These are phyloP conservation scores for Troides oblongomaculatus DNA, from an alignment of 2,888 invertebrate genomes.

Conservation along the genomic window DNA sequence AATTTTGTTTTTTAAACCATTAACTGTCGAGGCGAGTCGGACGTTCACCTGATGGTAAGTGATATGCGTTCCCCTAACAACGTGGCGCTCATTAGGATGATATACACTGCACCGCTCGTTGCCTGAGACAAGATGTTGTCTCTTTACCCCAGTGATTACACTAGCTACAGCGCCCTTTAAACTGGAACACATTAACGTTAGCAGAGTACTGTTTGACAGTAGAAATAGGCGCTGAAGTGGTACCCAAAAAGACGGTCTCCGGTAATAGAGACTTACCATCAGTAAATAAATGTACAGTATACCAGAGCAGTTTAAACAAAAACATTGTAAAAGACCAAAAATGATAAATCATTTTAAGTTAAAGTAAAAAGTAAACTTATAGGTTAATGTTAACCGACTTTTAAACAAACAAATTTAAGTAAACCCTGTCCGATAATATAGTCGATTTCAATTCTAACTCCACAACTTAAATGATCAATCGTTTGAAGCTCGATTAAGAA, in stretches of 20 bases:
- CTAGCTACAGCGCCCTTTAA: too few species aligned
- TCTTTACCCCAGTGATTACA: too few species aligned
- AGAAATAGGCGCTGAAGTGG: too few species aligned
- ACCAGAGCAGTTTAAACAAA: neutral
- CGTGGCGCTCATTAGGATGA: too few species aligned
- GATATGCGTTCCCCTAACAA: too few species aligned
- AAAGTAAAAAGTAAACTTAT: neutral
- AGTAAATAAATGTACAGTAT: neutral
- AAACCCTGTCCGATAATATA: constrained; percentile 25
- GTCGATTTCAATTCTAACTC: constrained; percentile 22
- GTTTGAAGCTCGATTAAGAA: constrained; percentile 27
- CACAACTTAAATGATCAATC: constrained; percentile 11
- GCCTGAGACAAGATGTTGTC: too few species aligned
- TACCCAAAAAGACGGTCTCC: too few species aligned
- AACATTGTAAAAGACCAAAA: neutral
- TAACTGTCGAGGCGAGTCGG: neutral
- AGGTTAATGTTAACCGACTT: constrained; percentile 1
- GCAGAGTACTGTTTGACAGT: too few species aligned
- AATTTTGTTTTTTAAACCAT: neutral
- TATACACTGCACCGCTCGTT: too few species aligned
- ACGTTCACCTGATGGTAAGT: too few species aligned
- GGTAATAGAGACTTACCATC: too few species aligned
- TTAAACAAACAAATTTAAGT: constrained; percentile 19
- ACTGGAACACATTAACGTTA: too few species aligned
- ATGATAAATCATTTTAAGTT: neutral